phyloP scores from a whole-genome alignment of 2,888 invertebrate genomes.

The Gibbula magus region DNA sequence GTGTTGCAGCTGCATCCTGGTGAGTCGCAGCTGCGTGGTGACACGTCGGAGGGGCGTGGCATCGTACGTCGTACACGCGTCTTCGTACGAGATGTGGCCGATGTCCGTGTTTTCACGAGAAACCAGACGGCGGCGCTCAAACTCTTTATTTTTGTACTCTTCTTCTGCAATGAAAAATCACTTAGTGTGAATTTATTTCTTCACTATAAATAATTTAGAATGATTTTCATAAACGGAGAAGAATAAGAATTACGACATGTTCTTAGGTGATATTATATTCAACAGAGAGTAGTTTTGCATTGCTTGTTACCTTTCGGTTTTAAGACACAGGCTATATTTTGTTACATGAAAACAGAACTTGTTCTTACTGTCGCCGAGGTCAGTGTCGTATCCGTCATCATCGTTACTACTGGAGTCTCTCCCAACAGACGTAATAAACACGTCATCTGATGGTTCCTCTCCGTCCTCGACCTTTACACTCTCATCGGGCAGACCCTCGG shows the following conservation, averaged over 20 bases:
- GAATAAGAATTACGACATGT: no score
- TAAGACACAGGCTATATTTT: no score
- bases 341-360: no score
- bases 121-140: slow-evolving; percentile 13
- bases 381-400: slow-evolving; percentile 42
- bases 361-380: slow-evolving; percentile 39
- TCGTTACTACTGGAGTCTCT: neutral
- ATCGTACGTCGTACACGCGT: slow-evolving; percentile 53
- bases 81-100: slow-evolving; percentile 60
- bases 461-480: neutral
- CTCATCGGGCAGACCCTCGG: neutral
- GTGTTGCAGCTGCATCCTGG: slow-evolving; percentile 61
- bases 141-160: slow-evolving; percentile 24
- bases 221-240: no score
- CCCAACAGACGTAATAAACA: neutral
- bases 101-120: slow-evolving; percentile 49
- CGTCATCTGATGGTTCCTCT: slow-evolving; percentile 4
- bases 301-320: no score
- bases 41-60: slow-evolving; percentile 56
- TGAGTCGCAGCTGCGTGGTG: slow-evolving; percentile 52
- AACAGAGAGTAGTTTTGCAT: no score
- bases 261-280: no score
- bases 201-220: no score
- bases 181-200: neutral
- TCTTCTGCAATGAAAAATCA: slow-evolving; percentile 30